Percentiles rank a stretch among this genome's conserved stretches.
Evolutionary conservation across 2,888 invertebrate genomes (phyloP).

Genomic region (Drosophila siamana): DNA sequence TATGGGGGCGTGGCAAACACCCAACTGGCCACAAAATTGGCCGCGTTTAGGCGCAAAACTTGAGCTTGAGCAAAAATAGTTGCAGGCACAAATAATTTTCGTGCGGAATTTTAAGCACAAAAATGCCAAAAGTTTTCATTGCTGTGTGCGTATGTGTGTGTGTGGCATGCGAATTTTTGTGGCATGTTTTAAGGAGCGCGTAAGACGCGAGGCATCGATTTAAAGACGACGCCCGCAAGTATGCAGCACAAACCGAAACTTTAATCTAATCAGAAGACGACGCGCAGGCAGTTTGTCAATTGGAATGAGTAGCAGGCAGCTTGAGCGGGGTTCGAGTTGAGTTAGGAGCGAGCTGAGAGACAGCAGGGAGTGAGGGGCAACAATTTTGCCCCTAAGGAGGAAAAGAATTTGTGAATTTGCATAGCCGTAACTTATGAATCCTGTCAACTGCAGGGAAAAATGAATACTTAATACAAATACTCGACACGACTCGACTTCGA

Average conservation of each 20-base stretch:
- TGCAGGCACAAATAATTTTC: conserved; percentile 47
- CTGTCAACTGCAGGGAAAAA: conserved; percentile 50
- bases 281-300: conserved; percentile 3
- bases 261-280: conserved; percentile 46
- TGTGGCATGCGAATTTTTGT: conserved; percentile 27
- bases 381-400: conserved; percentile 21
- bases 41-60: conserved; percentile 27
- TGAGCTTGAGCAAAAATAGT: conserved; percentile 39
- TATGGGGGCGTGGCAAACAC: conserved; percentile 42
- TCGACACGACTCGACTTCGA: neutral
- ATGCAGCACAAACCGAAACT: conserved; percentile 47
- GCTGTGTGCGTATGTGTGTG: conserved; percentile 10
- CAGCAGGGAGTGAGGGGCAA: neutral
- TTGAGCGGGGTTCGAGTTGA: neutral
- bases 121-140: conserved; percentile 40
- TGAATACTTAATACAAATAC: conserved; percentile 38
- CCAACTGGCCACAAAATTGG: conserved; percentile 37
- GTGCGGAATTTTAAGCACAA: conserved; percentile 48
- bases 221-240: conserved; percentile 51
- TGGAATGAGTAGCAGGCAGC: too few relatives aligned
- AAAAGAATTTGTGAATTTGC: conserved; percentile 51
- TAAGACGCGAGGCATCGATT: conserved; percentile 40
- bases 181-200: conserved; percentile 25
- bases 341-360: neutral
- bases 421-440: conserved; percentile 46